Evolutionary conservation across 2,888 invertebrate species (phyloP).

Genomic region (Acrocera orbiculus): DNA sequence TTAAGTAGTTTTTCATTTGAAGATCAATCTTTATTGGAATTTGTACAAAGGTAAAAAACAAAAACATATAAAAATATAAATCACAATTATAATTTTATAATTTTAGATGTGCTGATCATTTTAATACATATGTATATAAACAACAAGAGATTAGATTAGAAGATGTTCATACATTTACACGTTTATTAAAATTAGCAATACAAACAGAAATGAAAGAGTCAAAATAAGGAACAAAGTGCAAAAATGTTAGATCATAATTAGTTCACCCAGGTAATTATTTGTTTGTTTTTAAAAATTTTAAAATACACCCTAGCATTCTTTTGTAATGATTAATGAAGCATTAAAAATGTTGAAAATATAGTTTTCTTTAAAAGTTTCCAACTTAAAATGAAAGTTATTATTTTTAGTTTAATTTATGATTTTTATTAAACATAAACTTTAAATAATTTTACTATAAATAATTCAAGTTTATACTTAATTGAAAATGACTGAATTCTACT

Average conservation of each 20-base stretch:
- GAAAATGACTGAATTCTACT: no score
- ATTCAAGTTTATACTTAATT: no score
- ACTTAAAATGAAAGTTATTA: no score
- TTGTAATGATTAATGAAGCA: no score
- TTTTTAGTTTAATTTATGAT: no score
- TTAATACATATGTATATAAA: conserved; percentile 75
- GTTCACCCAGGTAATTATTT: conserved; percentile 49
- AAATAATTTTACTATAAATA: no score
- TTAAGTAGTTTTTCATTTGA: conserved; percentile 83
- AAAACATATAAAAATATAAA: not conserved
- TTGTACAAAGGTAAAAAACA: conserved; percentile 45
- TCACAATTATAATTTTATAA: not conserved
- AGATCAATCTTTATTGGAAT: conserved; percentile 76
- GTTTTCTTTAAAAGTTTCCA: no score
- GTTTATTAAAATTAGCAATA: conserved; percentile 69
- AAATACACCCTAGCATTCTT: no score
- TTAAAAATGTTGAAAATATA: no score
- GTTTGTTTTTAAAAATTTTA: not conserved
- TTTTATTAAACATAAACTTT: no score
- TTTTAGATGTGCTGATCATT: conserved; percentile 73
- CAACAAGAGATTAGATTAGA: conserved; percentile 82
- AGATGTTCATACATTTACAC: conserved; percentile 86
- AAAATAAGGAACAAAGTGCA: conserved; percentile 95
- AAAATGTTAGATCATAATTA: conserved; percentile 88
- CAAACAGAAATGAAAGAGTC: conserved; percentile 72